Percentiles rank a stretch among this genome's conserved stretches.
Evolutionary conservation across 2,797 vertebrate species (phyloP).

Genomic region (Sebastes jordani): DNA sequence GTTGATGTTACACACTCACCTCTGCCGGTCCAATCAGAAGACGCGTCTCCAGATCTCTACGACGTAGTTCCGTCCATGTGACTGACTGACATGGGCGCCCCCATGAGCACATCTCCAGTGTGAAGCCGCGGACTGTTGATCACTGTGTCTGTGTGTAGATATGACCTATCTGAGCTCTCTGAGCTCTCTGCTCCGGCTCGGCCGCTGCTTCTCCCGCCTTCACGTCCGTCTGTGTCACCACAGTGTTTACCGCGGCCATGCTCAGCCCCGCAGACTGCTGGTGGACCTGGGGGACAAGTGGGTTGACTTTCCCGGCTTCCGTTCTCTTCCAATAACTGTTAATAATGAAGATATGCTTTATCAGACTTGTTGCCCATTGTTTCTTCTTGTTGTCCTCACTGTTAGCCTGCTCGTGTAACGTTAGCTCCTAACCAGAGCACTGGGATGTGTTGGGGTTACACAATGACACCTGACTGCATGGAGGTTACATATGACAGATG

Average conservation of each 20-base stretch:
- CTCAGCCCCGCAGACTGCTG: conserved; percentile 43
- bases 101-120: background rate
- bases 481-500: background rate
- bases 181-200: conserved; percentile 38
- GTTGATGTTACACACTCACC: conserved; percentile 11
- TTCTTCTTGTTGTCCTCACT: background rate
- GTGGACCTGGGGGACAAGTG: conserved; percentile 83
- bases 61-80: conserved; percentile 58
- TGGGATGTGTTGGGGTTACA: background rate
- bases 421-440: background rate
- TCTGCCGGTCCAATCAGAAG: conserved; percentile 63
- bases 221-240: conserved; percentile 70
- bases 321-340: background rate
- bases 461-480: background rate
- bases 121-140: background rate
- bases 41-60: background rate
- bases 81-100: conserved; percentile 70
- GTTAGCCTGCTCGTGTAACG: background rate
- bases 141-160: background rate
- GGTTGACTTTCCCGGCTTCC: conserved; percentile 49
- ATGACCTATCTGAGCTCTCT: conserved; percentile 49
- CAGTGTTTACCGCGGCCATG: conserved; percentile 73
- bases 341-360: background rate
- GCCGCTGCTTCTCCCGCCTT: conserved; percentile 39
- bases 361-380: background rate